Conservation (phyloP, 2,888 invertebrate species). For the Coelinius sp. region DNA sequence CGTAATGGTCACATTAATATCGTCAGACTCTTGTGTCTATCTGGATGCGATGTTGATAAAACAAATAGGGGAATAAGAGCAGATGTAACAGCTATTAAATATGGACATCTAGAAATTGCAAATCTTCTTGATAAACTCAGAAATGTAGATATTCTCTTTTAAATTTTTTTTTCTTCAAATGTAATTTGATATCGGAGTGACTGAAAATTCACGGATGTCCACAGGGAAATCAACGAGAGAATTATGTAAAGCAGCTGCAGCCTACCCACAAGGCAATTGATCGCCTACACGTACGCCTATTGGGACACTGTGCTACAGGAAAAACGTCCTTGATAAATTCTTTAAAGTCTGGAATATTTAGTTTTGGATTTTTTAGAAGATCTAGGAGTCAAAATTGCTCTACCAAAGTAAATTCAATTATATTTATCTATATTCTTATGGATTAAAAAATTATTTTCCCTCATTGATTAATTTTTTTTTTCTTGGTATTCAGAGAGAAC, state of each 20-base stretch:
- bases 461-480: constrained; percentile 11
- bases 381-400: constrained; percentile 71
- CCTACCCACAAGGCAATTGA: constrained; percentile 74
- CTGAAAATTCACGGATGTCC: not conserved
- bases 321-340: constrained; percentile 80
- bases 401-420: constrained; percentile 57
- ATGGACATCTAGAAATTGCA: constrained; percentile 80
- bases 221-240: constrained; percentile 69
- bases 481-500: constrained; percentile 68
- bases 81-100: constrained; percentile 83
- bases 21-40: constrained; percentile 78
- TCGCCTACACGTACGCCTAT: constrained; percentile 78
- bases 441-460: no score
- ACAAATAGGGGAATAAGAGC: constrained; percentile 80
- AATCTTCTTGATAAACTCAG: constrained; percentile 78
- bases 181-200: not conserved
- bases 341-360: constrained; percentile 78
- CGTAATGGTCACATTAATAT: constrained; percentile 81
- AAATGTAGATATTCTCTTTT: constrained; percentile 71
- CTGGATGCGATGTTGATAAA: constrained; percentile 80
- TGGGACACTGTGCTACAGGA: constrained; percentile 82
- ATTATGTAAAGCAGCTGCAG: constrained; percentile 77
- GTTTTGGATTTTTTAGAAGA: constrained; percentile 76
- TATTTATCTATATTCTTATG: constrained; percentile 7
- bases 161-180: not conserved